A percentile compares a stretch with the other conserved stretches of the same genome.
Evolutionary conservation across 2,888 invertebrate species (phyloP).

Genomic region (Drosophila phalerata): DNA sequence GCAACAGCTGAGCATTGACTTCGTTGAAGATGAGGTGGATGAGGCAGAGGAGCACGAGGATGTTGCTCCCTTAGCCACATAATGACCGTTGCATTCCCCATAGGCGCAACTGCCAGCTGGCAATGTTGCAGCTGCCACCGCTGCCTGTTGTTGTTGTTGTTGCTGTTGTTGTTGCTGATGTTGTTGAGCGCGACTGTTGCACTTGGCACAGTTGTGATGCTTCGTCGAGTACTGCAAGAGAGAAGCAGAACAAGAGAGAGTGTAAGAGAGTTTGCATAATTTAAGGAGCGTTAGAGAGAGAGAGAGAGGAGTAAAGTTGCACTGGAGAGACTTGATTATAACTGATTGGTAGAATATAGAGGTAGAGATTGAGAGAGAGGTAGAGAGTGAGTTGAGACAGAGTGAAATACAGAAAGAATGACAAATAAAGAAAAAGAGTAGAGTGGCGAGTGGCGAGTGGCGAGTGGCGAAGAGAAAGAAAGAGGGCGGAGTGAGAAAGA

Average conservation of each 20-base stretch:
- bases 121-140: conserved; percentile 55
- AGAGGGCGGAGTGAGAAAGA: too few species aligned
- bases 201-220: conserved; percentile 79
- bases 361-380: too few species aligned
- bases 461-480: too few species aligned
- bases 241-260: not conserved
- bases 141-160: conserved; percentile 55
- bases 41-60: not conserved
- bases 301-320: too few species aligned
- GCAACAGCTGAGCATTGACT: conserved; percentile 32
- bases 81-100: conserved; percentile 80
- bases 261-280: too few species aligned
- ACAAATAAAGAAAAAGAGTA: too few species aligned
- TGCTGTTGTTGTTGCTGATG: conserved; percentile 58
- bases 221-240: conserved; percentile 73
- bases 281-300: too few species aligned
- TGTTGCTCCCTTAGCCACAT: conserved; percentile 51
- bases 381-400: too few species aligned
- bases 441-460: too few species aligned
- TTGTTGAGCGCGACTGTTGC: conserved; percentile 67
- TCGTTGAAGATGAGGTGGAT: not conserved
- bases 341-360: too few species aligned
- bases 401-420: too few species aligned
- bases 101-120: conserved; percentile 61
- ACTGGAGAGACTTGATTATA: too few species aligned